A percentile compares a stretch with the other conserved stretches of the same genome.
Evolutionary conservation across 1,140 invertebrate genomes (phyloP).

Genomic region (Cheumatopsyche charites): DNA sequence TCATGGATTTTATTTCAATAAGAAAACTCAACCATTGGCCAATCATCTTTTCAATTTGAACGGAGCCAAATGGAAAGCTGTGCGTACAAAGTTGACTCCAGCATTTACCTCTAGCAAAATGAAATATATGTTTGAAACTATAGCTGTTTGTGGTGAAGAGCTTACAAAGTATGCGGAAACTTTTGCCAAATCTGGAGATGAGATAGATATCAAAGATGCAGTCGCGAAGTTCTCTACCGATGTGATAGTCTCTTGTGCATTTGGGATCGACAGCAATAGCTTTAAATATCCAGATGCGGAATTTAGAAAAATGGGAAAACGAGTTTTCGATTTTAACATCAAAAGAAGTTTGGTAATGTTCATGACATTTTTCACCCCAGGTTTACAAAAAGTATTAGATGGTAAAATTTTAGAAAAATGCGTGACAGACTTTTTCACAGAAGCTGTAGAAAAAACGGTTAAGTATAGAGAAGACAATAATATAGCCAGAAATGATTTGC

Average conservation of each 20-base stretch:
- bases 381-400: conserved; percentile 37
- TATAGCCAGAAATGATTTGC: conserved; percentile 63
- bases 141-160: conserved; percentile 53
- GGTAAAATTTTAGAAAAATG: conserved; percentile 49
- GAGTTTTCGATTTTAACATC: conserved; percentile 40
- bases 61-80: conserved; percentile 61
- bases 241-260: conserved; percentile 53
- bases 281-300: conserved; percentile 49
- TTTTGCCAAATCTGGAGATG: conserved; percentile 55
- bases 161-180: conserved; percentile 52
- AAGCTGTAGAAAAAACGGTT: conserved; percentile 62
- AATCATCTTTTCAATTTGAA: conserved; percentile 57
- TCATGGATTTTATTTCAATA: conserved; percentile 57
- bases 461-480: conserved; percentile 49
- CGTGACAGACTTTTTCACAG: conserved; percentile 57
- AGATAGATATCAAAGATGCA: conserved; percentile 55
- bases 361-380: conserved; percentile 43
- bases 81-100: conserved; percentile 62
- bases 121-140: conserved; percentile 61
- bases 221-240: conserved; percentile 49
- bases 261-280: conserved; percentile 53
- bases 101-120: conserved; percentile 67
- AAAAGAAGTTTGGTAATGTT: conserved; percentile 30
- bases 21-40: conserved; percentile 59
- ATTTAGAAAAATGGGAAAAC: conserved; percentile 50